phyloP scores from a whole-genome alignment of 2,797 vertebrate genomes.

The Arnoldichthys spilopterus region DNA sequence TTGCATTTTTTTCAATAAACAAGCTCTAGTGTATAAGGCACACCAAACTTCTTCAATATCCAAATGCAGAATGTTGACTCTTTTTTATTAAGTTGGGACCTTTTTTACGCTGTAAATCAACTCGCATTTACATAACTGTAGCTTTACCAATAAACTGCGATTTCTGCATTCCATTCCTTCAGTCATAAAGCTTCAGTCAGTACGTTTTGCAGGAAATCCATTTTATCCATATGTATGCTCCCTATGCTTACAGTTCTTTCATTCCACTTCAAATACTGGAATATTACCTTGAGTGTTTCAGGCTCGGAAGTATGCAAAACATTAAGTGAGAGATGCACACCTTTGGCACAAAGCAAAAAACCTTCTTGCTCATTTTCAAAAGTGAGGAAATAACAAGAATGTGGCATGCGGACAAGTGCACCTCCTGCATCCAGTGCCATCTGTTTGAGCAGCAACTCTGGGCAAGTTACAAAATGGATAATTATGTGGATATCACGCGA shows the following conservation, averaged over 20 bases:
- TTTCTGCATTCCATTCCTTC: too few species aligned
- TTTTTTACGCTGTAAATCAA: slow-evolving; percentile 2
- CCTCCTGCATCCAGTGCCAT: slow-evolving; percentile 80
- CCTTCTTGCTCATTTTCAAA: slow-evolving; percentile 45
- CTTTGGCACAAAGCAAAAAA: slow-evolving; percentile 37
- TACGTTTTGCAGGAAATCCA: background rate
- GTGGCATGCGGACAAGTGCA: slow-evolving; percentile 75
- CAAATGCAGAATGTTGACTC: background rate
- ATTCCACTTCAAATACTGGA: background rate
- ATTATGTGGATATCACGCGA: slow-evolving; percentile 66
- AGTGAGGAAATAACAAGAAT: slow-evolving; percentile 66
- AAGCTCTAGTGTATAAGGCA: background rate
- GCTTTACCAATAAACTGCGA: background rate
- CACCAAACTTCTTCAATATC: background rate
- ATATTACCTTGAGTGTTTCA: background rate
- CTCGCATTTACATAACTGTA: background rate
- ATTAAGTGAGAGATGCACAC: slow-evolving; percentile 28
- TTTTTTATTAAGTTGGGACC: background rate
- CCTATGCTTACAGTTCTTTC: background rate
- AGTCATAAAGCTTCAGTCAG: background rate
- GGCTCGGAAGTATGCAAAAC: background rate
- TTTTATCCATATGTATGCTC: background rate
- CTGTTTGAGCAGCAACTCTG: slow-evolving; percentile 78
- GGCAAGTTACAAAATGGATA: slow-evolving; percentile 78
- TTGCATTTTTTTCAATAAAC: too few species aligned